Evolutionary conservation across 2,113 vertebrate species (phyloP), one percentile per base, ranked within the genome.

Genomic region (Myotis lucifugus): DNA sequence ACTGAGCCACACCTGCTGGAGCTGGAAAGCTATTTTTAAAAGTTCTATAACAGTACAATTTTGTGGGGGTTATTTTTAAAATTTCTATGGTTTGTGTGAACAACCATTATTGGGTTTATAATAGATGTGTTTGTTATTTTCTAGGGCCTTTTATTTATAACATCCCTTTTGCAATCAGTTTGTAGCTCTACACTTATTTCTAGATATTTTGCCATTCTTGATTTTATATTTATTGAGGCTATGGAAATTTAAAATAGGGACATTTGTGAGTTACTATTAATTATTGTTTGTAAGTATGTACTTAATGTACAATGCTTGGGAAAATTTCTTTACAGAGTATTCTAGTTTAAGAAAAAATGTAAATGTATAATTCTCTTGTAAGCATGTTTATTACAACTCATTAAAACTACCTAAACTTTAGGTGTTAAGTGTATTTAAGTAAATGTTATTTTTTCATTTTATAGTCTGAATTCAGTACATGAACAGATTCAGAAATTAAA

Each of bases 361-460:
- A 90, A 29, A 59, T 82, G 27, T 93, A 4, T 83, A 90, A 74
- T 96, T 93, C 25, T 89, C 10, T 90, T 91, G 6, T 18, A 85
- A 90, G 32, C 92, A 79, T 90, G 83, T 97, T 95, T 84, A 73
- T 78, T 93, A 88, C 85, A 94, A 83, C 72, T 88, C 54, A 18
- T 64, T 85, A 91, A 93, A 91, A 90, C 29, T 94, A 79, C 94
- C 87, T 96, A 94, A 89, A 88, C 42, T 96, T 96, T 79, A 93
- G 93, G 87, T 96, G 19, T 94, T 95, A 81, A 67, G 87, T 76
- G 1, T 85, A 92, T 90, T 83, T 73, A 91, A 93, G 56, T 93
- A 90, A 93, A 93, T 96, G 37, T 46, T 97, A 90, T 95, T 92
- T 97, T 95, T 96, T 32, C 52, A 90, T 93, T 93, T 92, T 21